phyloP scores from a whole-genome alignment of 2,797 vertebrate genomes.

The Urosaurus nigricauda region DNA sequence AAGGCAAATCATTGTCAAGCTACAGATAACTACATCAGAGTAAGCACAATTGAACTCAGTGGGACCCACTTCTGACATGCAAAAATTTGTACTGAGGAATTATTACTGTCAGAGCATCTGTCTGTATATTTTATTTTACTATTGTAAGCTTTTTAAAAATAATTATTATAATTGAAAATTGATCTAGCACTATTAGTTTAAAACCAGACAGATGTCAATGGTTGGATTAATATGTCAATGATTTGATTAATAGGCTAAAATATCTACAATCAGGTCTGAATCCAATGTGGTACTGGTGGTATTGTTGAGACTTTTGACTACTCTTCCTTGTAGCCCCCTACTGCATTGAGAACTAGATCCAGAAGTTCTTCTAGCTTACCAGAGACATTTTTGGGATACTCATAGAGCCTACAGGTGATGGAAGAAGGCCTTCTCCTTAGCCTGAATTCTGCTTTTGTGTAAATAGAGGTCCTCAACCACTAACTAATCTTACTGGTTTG shows the following conservation, averaged over 20 bases:
- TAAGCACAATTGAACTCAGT: background rate
- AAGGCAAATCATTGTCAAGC: too few relatives aligned
- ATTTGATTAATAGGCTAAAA: background rate
- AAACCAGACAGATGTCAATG: background rate
- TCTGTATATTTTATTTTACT: background rate
- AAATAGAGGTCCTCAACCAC: background rate
- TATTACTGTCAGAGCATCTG: background rate
- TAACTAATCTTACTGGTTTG: background rate
- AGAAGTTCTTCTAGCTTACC: too few relatives aligned
- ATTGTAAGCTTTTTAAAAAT: background rate
- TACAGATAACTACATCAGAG: background rate
- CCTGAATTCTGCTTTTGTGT: too few relatives aligned
- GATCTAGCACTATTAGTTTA: background rate
- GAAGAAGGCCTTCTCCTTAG: too few relatives aligned
- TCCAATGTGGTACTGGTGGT: too few relatives aligned
- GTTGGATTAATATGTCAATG: background rate
- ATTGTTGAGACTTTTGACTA: too few relatives aligned
- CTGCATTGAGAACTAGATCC: too few relatives aligned
- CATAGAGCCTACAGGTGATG: too few relatives aligned
- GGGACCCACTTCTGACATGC: background rate
- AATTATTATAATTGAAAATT: background rate
- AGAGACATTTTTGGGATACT: too few relatives aligned
- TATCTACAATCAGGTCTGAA: background rate
- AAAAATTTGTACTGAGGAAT: too few relatives aligned
- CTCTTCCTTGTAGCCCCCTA: too few relatives aligned